Evolutionary conservation across 2,888 invertebrate genomes (phyloP), one percentile per base, ranked within the genome.

Genomic region (Cheilosia grossa): DNA sequence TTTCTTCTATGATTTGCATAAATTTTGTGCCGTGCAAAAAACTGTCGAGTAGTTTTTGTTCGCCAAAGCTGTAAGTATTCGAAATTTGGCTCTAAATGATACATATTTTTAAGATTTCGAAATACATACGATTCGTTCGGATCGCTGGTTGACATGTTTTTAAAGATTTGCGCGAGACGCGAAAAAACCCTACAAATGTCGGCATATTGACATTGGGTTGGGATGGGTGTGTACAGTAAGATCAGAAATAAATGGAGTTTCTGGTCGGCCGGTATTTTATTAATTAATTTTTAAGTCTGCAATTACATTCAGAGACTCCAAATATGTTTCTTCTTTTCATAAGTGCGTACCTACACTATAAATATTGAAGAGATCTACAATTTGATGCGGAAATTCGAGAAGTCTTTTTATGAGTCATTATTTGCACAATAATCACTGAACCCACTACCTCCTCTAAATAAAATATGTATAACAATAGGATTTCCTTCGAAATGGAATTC

Each of bases 41-140:
- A 4, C 77, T 42, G 10, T 90, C 89, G 15, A 91, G 81, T 74
- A 89, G 63, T 37, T 88, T 89, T 37, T 91, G 90, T 24, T 90
- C 90, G 21, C 88, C 88, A 63, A 91, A 91, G 49, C 91, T 91
- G 73, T 0, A 17, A 24, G 21, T 3, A 44, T 19, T 9, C 3
- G n/a, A 10, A 10, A 13, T 37, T 37, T 37, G 13, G 0, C 1
- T 10, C 3, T 3, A 37, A 37, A 13, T 37, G n/a, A 0, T 37
- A 13, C 4, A 37, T 19, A 47, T 19, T 53, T 4, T 9, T 33
- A n/a, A 10, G 9, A 44, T 47, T n/a, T 2, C 2, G 10, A 49
- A 69, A 67, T 49, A 63, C 44, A 64, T 79, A 83, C 82, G 79
- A 47, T 4, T 82, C 77, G 17, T 66, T 49, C 9, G 17, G 13